phyloP scores from a whole-genome alignment of 1,140 invertebrate genomes.

The Temnothorax longispinosus region DNA sequence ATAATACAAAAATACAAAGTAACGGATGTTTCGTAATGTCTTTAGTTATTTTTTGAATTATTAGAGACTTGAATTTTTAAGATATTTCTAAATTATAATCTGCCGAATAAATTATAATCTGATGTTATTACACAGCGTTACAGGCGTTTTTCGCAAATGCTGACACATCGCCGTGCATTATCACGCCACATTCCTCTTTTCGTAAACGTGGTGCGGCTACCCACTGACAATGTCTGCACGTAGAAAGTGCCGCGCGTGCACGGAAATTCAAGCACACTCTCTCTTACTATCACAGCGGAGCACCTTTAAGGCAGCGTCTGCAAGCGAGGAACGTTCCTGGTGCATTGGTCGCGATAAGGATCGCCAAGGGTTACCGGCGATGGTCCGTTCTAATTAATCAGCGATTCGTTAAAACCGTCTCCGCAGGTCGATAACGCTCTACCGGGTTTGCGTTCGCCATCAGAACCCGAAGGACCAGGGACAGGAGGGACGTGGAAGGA shows the following conservation, averaged over 20 bases:
- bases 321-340: neutral
- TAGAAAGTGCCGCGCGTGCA: conserved; percentile 48
- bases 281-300: neutral
- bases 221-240: conserved; percentile 55
- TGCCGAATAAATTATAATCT: neutral
- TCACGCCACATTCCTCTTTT: conserved; percentile 33
- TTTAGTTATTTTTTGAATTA: neutral
- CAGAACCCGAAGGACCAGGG: conserved; percentile 23
- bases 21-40: neutral
- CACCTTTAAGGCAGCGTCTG: conserved; percentile 33
- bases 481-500: neutral
- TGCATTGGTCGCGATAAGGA: conserved; percentile 52
- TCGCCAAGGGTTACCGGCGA: conserved; percentile 32
- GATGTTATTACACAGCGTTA: neutral
- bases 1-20: neutral
- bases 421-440: conserved; percentile 68
- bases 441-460: conserved; percentile 49
- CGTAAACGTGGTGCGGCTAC: conserved; percentile 23
- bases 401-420: conserved; percentile 74
- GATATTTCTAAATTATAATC: conserved; percentile 6
- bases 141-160: conserved; percentile 33
- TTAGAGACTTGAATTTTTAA: neutral
- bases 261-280: conserved; percentile 36
- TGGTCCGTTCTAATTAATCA: conserved; percentile 73
- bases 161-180: conserved; percentile 44